Percentiles rank a stretch among this genome's conserved stretches.
phyloP scores from a whole-genome alignment of 2,797 vertebrate genomes.

The Fistularia commersonii region DNA sequence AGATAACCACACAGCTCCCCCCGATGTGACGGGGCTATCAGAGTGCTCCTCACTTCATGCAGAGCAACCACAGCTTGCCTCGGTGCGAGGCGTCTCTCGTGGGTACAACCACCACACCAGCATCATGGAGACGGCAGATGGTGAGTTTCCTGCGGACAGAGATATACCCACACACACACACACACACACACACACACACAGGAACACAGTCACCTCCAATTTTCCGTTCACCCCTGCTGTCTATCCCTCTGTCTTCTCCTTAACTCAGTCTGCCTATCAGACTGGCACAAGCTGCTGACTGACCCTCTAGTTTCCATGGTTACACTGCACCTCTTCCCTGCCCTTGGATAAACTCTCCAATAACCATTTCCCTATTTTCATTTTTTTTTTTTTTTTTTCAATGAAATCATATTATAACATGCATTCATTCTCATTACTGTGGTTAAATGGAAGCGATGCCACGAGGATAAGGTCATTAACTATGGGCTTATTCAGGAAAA shows the following conservation, averaged over 20 bases:
- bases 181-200: constrained; percentile 16
- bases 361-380: not conserved
- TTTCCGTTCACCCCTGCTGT: constrained; percentile 48
- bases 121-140: constrained; percentile 90
- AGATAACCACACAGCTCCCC: constrained; percentile 89
- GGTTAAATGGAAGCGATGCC: no score
- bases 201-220: constrained; percentile 18
- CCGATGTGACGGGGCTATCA: constrained; percentile 89
- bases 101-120: constrained; percentile 77
- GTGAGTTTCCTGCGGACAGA: constrained; percentile 72
- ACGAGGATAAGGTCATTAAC: no score
- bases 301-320: constrained; percentile 54
- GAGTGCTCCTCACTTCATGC: constrained; percentile 72
- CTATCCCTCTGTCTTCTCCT: constrained; percentile 55
- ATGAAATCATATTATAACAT: no score
- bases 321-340: constrained; percentile 30
- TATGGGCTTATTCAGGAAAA: no score
- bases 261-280: constrained; percentile 35
- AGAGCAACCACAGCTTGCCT: constrained; percentile 82
- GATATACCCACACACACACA: constrained; percentile 9
- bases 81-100: constrained; percentile 81
- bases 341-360: constrained; percentile 4
- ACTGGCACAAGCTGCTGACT: constrained; percentile 43
- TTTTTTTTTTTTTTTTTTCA: no score
- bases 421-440: no score